Conservation (phyloP, 2,888 invertebrate species). For the Thereva nobilitata region DNA sequence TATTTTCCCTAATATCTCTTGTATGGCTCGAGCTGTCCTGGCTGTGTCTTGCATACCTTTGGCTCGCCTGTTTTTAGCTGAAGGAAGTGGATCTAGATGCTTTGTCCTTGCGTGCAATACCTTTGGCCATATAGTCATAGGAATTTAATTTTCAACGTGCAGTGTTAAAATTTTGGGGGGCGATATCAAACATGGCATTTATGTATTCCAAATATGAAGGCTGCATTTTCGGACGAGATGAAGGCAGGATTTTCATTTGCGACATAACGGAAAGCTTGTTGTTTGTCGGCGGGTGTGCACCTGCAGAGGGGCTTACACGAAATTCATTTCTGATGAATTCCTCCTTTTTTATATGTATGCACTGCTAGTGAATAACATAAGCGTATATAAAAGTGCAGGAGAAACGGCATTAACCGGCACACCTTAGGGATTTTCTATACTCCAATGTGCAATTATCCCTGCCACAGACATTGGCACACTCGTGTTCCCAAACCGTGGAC, state of each 20-base stretch:
- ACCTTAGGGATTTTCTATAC: too few species aligned
- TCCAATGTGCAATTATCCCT: too few species aligned
- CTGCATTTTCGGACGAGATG: constrained; percentile 14
- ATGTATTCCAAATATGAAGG: constrained; percentile 26
- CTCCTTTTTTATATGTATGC: too few species aligned
- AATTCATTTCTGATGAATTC: too few species aligned
- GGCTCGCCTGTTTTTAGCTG: neutral
- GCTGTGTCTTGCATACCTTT: constrained; percentile 3
- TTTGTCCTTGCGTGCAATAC: constrained; percentile 11
- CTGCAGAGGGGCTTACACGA: too few species aligned
- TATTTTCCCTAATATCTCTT: constrained; percentile 26
- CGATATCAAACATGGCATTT: constrained; percentile 32
- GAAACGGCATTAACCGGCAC: too few species aligned
- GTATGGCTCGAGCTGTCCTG: constrained; percentile 1
- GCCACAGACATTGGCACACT: neutral
- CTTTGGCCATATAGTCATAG: constrained; percentile 14
- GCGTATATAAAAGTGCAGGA: too few species aligned
- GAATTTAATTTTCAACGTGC: constrained; percentile 33
- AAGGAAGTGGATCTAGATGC: too few species aligned
- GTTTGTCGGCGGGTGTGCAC: too few species aligned
- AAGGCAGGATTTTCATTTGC: too few species aligned
- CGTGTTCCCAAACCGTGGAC: neutral
- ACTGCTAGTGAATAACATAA: too few species aligned
- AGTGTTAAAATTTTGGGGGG: constrained; percentile 27
- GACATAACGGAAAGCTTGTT: too few species aligned